phyloP scores from a whole-genome alignment of 2,797 vertebrate genomes.

The Fratercula arctica region DNA sequence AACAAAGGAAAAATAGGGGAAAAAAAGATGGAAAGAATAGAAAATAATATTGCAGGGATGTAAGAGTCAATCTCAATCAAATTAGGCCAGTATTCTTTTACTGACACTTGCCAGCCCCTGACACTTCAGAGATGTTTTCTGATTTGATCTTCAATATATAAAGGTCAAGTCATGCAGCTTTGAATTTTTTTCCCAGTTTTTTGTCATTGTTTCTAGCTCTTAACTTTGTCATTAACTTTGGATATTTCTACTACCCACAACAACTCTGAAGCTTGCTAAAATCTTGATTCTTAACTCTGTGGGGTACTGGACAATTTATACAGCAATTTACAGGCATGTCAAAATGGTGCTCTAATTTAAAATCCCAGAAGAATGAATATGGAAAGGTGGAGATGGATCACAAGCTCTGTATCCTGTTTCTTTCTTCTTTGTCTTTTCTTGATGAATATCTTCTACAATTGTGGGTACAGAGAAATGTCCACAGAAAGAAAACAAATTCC shows the following conservation, averaged over 20 bases:
- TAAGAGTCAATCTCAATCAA: background rate
- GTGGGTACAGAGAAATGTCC: background rate
- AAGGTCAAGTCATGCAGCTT: background rate
- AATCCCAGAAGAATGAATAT: background rate
- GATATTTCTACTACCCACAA: background rate
- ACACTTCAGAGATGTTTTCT: background rate
- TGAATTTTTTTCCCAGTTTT: background rate
- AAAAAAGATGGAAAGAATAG: background rate
- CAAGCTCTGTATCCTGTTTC: background rate
- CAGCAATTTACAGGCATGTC: background rate
- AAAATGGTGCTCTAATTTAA: background rate
- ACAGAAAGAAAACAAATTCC: background rate
- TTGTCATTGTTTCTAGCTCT: background rate
- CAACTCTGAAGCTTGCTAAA: background rate
- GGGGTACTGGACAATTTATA: background rate
- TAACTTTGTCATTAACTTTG: background rate
- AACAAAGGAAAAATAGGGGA: background rate
- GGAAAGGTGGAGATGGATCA: background rate
- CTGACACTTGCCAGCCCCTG: background rate
- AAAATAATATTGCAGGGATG: background rate
- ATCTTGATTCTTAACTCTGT: background rate
- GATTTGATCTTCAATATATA: background rate
- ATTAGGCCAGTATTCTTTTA: background rate
- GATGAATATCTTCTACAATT: background rate
- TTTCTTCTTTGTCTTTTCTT: background rate